Percentiles rank a stretch among this genome's conserved stretches.
phyloP scores from a whole-genome alignment of 2,888 invertebrate genomes.

The Polydrusus pterygomalis region DNA sequence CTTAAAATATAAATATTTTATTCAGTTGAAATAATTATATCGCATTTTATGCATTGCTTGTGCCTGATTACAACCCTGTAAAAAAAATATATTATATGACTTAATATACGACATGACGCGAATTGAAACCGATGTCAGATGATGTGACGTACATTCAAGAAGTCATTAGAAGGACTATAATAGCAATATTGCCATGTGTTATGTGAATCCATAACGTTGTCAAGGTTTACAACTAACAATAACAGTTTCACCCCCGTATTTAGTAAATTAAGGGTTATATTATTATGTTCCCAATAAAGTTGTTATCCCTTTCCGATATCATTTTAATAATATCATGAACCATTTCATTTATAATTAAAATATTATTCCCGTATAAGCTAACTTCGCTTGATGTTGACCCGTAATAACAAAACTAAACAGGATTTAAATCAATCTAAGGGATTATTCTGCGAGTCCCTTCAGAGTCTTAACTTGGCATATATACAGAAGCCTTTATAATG shows the following conservation, averaged over 20 bases:
- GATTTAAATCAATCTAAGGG: conserved; percentile 37
- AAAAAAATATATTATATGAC: too few relatives aligned
- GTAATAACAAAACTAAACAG: conserved; percentile 41
- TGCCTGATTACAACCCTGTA: too few relatives aligned
- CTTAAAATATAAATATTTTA: too few relatives aligned
- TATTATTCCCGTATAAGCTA: background rate
- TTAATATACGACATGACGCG: too few relatives aligned
- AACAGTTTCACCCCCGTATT: background rate
- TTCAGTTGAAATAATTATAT: too few relatives aligned
- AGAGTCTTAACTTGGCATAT: conserved; percentile 27
- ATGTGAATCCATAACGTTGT: too few relatives aligned
- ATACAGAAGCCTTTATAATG: conserved; percentile 20
- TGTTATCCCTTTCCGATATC: background rate
- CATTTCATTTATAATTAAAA: conserved; percentile 1
- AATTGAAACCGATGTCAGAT: too few relatives aligned
- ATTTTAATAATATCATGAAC: background rate
- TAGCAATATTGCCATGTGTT: too few relatives aligned
- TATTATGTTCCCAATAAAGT: background rate
- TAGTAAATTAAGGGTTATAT: background rate
- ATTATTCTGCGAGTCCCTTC: conserved; percentile 11
- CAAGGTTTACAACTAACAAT: too few relatives aligned
- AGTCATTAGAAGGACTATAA: too few relatives aligned
- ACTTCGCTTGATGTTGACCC: background rate
- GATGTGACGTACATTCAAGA: too few relatives aligned
- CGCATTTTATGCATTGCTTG: too few relatives aligned